Evolutionary conservation across 2,888 invertebrate genomes (phyloP), one percentile per base, ranked within the genome.

Genomic region (Toxonevra muliebris): DNA sequence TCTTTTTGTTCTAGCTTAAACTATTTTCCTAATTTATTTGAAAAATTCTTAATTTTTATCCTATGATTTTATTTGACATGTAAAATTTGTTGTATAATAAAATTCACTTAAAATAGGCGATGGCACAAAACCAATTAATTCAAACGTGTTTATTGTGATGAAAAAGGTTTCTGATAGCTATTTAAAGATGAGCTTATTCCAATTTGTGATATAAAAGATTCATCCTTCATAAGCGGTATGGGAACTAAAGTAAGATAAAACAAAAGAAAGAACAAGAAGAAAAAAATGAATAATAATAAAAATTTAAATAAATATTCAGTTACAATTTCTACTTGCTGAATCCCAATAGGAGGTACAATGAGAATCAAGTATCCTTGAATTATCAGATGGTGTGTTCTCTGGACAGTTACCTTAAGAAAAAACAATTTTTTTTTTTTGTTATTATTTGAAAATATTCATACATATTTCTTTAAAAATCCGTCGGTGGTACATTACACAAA

Each of bases 91-190:
- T 4, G 30, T 30, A 30, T 30, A 30, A 30, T 30, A 30, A 30
- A 30, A 30, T 30, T 30, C 30, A 30, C 30, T 30, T 30, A 30
- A 30, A 30, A 30, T 30, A 30, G 2, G 30, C 7, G 7, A 30
- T 30, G 30, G 30, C 30, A 30, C 30, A 30, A 30, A 30, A 30
- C 30, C 30, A 30, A 30, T 7, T 30, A 30, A 30, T 30, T 30
- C 7, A 30, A 30, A 30, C 7, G 30, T 30, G 30, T 30, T 65
- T 74, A 70, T 68, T 74, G 74, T 63, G 70, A 71, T 59, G 71
- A 70, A 69, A 73, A 74, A 42, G 73, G 20, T 50, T 74, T 74
- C 58, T 73, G 74, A 53, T 68, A 74, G 62, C 70, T 72, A 59
- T 61, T 61, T 68, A 73, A 52, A 61, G 66, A 65, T 64, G 69